phyloP scores from a whole-genome alignment of 2,797 vertebrate genomes.

The Catamblyrhynchus diadema region DNA sequence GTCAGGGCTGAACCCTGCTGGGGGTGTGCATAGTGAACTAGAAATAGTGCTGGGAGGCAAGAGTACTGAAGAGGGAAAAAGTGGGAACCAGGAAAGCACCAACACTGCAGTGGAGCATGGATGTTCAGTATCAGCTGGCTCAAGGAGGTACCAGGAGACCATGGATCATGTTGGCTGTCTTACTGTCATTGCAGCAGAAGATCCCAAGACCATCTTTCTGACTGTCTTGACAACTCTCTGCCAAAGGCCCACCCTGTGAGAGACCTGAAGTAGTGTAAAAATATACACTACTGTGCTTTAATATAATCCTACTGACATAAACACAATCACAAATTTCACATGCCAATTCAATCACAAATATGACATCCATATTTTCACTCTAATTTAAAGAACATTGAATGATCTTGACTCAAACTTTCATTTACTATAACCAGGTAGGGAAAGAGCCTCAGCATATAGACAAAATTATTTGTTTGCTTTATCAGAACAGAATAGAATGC shows the following conservation, averaged over 20 bases:
- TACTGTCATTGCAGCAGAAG: background rate
- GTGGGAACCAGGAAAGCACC: background rate
- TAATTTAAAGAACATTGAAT: constrained; percentile 13
- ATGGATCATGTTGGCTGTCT: background rate
- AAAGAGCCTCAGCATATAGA: background rate
- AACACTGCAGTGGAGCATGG: background rate
- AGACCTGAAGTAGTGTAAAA: background rate
- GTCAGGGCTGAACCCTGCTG: background rate
- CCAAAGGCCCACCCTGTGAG: background rate
- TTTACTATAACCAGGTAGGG: background rate
- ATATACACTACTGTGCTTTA: background rate
- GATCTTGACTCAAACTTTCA: background rate
- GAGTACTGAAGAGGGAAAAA: background rate
- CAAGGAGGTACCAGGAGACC: background rate
- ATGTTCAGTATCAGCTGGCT: background rate
- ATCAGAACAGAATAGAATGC: background rate
- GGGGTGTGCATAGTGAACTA: background rate
- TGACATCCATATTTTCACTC: background rate
- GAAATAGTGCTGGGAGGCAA: background rate
- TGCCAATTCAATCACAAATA: background rate
- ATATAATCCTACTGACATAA: background rate
- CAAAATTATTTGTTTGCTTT: constrained; percentile 43
- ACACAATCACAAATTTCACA: background rate
- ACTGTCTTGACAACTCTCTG: background rate
- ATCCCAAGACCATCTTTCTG: background rate